Evolutionary conservation across 2,797 vertebrate genomes (phyloP).

Genomic region (Lithobates pipiens): DNA sequence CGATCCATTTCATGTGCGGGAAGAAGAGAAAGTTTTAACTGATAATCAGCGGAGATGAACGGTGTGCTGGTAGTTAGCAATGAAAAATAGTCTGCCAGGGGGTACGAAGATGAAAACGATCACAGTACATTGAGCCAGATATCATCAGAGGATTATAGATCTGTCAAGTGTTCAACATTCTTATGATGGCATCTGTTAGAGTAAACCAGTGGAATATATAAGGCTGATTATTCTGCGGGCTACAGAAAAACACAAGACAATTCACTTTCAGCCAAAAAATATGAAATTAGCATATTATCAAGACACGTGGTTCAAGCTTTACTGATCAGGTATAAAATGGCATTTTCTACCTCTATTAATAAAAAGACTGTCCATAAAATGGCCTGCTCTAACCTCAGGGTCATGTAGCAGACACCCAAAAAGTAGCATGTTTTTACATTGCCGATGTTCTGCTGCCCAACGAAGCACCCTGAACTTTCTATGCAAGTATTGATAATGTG

Average conservation of each 20-base stretch:
- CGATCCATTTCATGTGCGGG: constrained; percentile 42
- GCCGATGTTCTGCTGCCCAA: too few relatives aligned
- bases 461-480: too few relatives aligned
- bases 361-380: too few relatives aligned
- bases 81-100: neutral
- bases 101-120: neutral
- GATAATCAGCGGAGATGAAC: constrained; percentile 4
- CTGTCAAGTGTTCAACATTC: neutral
- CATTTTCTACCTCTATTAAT: too few relatives aligned
- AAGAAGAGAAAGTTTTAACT: constrained; percentile 27
- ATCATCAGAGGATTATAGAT: neutral
- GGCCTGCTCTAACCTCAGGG: too few relatives aligned
- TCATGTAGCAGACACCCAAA: too few relatives aligned
- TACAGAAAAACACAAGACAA: neutral
- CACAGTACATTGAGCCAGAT: neutral
- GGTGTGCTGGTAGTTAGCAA: neutral
- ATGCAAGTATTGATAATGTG: too few relatives aligned
- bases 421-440: too few relatives aligned
- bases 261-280: neutral
- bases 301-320: too few relatives aligned
- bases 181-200: neutral
- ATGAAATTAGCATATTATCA: neutral
- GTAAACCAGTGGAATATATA: neutral
- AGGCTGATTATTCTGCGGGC: neutral
- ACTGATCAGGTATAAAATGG: too few relatives aligned